These are phyloP conservation scores for Pimephales promelas DNA, from an alignment of 2,113 vertebrate genomes.

Conservation along the genomic window DNA sequence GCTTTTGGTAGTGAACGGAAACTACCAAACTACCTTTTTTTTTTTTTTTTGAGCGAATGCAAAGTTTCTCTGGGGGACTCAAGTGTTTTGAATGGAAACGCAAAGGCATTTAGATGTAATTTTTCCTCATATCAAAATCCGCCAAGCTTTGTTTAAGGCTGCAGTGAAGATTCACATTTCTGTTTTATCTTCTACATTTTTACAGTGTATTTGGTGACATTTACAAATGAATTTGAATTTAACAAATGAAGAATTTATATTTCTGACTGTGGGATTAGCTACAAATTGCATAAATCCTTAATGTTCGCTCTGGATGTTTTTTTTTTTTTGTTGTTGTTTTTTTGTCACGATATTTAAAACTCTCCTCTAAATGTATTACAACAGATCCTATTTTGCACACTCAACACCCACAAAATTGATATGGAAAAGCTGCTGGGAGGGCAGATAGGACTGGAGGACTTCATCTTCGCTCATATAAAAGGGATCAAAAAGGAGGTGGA, in stretches of 20 bases:
- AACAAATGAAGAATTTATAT: not conserved
- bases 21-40: too few species aligned
- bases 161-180: not conserved
- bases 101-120: too few species aligned
- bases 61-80: not conserved
- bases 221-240: not conserved
- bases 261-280: not conserved
- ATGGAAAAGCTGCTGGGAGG: constrained; percentile 93
- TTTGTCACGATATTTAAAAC: not conserved
- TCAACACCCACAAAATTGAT: constrained; percentile 94
- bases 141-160: not conserved
- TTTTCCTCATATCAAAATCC: too few species aligned
- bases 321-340: too few species aligned
- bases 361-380: not conserved
- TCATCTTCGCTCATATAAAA: constrained; percentile 94
- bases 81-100: not conserved
- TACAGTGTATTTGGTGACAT: not conserved
- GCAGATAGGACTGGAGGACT: constrained; percentile 94
- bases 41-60: not conserved
- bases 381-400: constrained; percentile 95
- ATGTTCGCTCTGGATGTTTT: not conserved
- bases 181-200: not conserved
- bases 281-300: not conserved
- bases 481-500: constrained; percentile 91
- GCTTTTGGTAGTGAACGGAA: too few species aligned